Evolutionary conservation across 1,140 invertebrate species (phyloP), one percentile per base, ranked within the genome.

Genomic region (Drosophila kanapiae): DNA sequence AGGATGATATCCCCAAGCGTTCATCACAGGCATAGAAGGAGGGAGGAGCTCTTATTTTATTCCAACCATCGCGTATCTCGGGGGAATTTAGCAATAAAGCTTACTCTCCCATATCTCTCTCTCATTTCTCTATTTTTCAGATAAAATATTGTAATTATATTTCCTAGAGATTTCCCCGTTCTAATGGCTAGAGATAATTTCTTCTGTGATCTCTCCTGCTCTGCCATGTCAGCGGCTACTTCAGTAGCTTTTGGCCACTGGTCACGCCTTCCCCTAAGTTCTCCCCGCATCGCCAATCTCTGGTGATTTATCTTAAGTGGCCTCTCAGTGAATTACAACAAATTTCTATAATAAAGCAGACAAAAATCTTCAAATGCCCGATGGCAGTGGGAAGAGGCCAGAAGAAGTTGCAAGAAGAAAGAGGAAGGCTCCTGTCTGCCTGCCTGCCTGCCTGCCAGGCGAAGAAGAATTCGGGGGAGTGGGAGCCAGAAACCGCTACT

Each of bases 311-410:
- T 88, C 85, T 88, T 85, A 91, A 88, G 85, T 90, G 86, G 86
- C 74, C 75, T 63, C 84, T 67, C 81, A 69, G 85, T 88, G 85
- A 88, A 88, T 88, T 88, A 90, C 85, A 84, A 88, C 85, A 88
- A 90, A 88, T 88, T 90, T 90, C 81, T 88, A 88, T 88, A 88
- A 88, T 88, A 88, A 88, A 88, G 78, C 85, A 88, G 86, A 90
- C 78, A 81, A 85, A 83, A 88, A 90, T 88, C 82, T 90, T 58
- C 62, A 69, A 90, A 85, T 80, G 85, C 67, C 74, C 80, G 71
- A 65, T 64, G 67, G 67, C 48, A 13, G 37, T 51, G 40, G 63
- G 54, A 35, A 43, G 65, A 48, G 43, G 57, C 2, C 11, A 38
- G 18, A 3, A 37, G 51, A 10, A 37, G 31, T 10, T 7, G 31